Evolutionary conservation across 2,113 vertebrate genomes (phyloP).

Genomic region (Nothocercus julius): DNA sequence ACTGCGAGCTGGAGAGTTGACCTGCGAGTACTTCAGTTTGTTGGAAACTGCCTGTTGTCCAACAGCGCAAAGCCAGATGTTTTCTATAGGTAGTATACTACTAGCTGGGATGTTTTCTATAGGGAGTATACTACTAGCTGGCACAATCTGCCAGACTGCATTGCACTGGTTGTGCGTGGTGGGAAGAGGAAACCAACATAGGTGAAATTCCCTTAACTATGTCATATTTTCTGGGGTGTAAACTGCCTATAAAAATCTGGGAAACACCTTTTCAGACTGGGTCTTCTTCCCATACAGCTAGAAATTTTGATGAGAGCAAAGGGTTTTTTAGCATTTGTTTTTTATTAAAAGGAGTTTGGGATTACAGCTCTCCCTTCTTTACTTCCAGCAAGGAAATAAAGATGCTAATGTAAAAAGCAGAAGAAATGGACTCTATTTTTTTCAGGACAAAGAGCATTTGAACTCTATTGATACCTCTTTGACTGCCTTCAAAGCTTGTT

Average conservation of each 20-base stretch:
- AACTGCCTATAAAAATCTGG: background rate
- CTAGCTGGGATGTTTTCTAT: background rate
- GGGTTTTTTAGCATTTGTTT: background rate
- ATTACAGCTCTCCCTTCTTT: background rate
- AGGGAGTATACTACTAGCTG: background rate
- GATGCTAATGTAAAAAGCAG: slow-evolving; percentile 44
- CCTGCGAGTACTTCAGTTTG: background rate
- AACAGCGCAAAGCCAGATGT: background rate
- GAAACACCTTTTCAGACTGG: background rate
- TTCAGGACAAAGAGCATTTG: slow-evolving; percentile 59
- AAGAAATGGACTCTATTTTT: slow-evolving; percentile 52
- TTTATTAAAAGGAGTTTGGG: background rate
- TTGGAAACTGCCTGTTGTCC: background rate
- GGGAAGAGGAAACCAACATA: background rate
- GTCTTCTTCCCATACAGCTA: background rate
- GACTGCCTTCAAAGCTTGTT: slow-evolving; percentile 60
- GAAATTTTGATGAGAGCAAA: background rate
- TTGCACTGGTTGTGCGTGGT: background rate
- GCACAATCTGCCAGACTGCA: background rate
- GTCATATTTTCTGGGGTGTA: fast-evolving
- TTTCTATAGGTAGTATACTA: too few species aligned
- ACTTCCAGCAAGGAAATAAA: slow-evolving; percentile 39
- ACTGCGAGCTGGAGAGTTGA: background rate
- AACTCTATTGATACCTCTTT: slow-evolving; percentile 58
- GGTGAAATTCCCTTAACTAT: background rate